Base-by-base conservation (phyloP, 1,140 invertebrate genomes). In the Thaumatotibia leucotreta region DNA sequence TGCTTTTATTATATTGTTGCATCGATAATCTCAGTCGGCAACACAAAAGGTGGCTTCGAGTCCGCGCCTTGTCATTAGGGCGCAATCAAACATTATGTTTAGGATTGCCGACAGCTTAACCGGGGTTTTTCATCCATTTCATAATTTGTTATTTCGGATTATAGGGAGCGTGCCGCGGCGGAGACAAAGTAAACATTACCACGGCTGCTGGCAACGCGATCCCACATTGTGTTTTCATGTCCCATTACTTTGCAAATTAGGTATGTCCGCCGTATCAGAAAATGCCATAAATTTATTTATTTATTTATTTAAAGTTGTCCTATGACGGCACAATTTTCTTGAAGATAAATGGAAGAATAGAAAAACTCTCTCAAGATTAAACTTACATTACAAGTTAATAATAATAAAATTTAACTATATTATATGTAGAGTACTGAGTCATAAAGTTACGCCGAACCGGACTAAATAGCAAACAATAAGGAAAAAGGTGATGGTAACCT, bases 71-170 rank as follows among this genome's bases (percentile, higher is more conserved):
- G 85, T 90, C 88, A 90, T 90, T 90, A 90, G 77, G 72, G 77
- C 76, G 83, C 85, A 84, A 90, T 90, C 88, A 89, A 89, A 88
- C 85, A 86, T 87, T 84, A 82, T 90, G 84, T 88, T 90, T 88
- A 87, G 85, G 78, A 88, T 89, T 79, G 86, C 84, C 88, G 86
- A 89, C 88, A 90, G 83, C 80, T 88, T 86, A 83, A 83, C 84
- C 65, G 82, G 73, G 68, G 79, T 90, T 90, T 90, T 90, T 90
- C 82, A 82, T 88, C 75, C 80, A 79, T 84, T 88, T 83, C 78
- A 83, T 90, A 90, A 90, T 90, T 89, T 90, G 87, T 89, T 90
- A 83, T 88, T 88, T 83, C 68, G 83, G 77, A 88, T 85, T 84
- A 83, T 75, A 77, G 76, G 76, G 81, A 84, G 74, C 78, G 88